phyloP scores from a whole-genome alignment of 2,888 invertebrate genomes.

The Ganaspis brasiliensis region DNA sequence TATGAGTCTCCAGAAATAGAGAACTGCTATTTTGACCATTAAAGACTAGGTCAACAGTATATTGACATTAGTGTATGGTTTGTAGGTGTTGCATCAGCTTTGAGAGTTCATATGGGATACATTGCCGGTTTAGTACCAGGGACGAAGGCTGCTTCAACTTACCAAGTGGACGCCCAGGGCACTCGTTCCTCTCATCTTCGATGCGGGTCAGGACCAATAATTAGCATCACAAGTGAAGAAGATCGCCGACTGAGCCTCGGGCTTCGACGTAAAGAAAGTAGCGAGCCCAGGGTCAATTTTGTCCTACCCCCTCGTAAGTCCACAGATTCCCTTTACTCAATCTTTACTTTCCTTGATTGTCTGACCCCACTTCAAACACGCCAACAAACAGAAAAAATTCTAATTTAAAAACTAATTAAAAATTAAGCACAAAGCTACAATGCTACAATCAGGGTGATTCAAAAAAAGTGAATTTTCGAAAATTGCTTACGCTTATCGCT shows the following conservation, averaged over 20 bases:
- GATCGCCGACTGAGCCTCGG: slow-evolving; percentile 76
- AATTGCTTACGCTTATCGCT: too few relatives aligned
- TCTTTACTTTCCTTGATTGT: not conserved
- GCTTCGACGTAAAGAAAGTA: slow-evolving; percentile 76
- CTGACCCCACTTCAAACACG: not conserved
- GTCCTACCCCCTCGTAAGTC: slow-evolving; percentile 74
- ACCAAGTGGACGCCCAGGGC: slow-evolving; percentile 75
- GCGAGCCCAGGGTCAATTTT: slow-evolving; percentile 86
- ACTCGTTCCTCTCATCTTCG: slow-evolving; percentile 73
- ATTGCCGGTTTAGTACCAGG: slow-evolving; percentile 87
- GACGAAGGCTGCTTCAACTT: slow-evolving; percentile 81
- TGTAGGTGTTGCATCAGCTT: slow-evolving; percentile 85
- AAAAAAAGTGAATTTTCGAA: too few relatives aligned
- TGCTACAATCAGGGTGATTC: too few relatives aligned
- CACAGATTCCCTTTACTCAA: not conserved
- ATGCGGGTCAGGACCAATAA: slow-evolving; percentile 78
- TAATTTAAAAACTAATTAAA: not conserved
- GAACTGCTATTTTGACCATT: not conserved
- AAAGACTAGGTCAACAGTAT: slow-evolving; percentile 2
- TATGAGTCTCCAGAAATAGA: slow-evolving; percentile 1
- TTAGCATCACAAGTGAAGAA: slow-evolving; percentile 77
- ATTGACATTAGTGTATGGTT: slow-evolving; percentile 22
- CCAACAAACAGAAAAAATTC: not conserved
- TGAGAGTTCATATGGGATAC: slow-evolving; percentile 88
- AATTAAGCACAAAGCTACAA: not conserved